Base-by-base conservation (phyloP, 1,140 invertebrate species). In the Grapholita molesta region DNA sequence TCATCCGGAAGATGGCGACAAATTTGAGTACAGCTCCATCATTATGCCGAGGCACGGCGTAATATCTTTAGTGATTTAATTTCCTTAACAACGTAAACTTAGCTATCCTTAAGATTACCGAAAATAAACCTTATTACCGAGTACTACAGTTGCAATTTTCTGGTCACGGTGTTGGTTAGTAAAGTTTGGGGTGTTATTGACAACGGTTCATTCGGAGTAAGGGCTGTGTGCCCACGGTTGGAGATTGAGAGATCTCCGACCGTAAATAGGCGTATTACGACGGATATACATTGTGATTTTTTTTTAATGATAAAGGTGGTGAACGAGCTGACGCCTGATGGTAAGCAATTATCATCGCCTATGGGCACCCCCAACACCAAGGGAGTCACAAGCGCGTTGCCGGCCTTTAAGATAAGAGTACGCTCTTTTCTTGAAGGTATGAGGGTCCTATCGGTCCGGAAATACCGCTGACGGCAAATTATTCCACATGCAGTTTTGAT, bases 31-130 rank as follows among this genome's bases (percentile, higher is more conserved):
- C 32, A 32, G 25, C 55, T 30, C 55, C 55, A 28, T 23, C 25
- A 61, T 61, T 61, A 61, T 61, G 55, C 55, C 25, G 25, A n/a
- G 28, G 55, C 55, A 61, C 55, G 28, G n/a, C 55, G 55, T 61
- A 61, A 61, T 61, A 61, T 61, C 55, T 61, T 61, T 61, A 61
- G 55, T 61, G 55, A 61, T 61, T 61, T 61, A 61, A 61, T 61
- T 61, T 61, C 55, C 55, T 61, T 61, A 61, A 28, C 55, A 61
- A 61, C 55, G 25, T 12, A 61, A 61, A 61, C 55, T 61, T 61
- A 61, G 12, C 55, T 61, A 12, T n/a, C 0, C 2, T 5, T 12
- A 3, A 12, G 2, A 0, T 8, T 4, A 28, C n/a, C 24, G 1
- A 32, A 61, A 61, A 8, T 7, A 28, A 28, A 28, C 25, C 55